Base-by-base conservation (phyloP, 1,140 invertebrate species). In the Hypothenemus hampei region DNA sequence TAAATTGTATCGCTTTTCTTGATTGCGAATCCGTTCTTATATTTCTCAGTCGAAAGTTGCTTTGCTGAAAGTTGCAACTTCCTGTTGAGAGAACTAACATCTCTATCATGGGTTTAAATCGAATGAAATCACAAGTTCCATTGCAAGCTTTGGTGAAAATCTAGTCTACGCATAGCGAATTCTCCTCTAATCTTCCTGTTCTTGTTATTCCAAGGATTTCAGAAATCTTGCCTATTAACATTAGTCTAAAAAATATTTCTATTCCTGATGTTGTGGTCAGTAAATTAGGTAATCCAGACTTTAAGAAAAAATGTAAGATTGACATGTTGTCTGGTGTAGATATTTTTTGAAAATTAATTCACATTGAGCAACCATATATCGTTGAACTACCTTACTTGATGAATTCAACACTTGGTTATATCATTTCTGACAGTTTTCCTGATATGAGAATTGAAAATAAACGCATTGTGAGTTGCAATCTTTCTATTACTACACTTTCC, bases 301-400 rank as follows among this genome's bases (percentile, higher is more conserved):
- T 57, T 47, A 20, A 52, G n/a, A 19, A 13, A 33, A 16, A 41
- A 10, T 2, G 33, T 10, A 10, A 46, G 10, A 45, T 63, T 13
- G 61, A 63, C 24, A 35, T 62, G 13, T 37, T 64, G 8, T 13
- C 57, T 33, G 57, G 57, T 11, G 31, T 48, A 6, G 57, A 57
- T 11, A 19, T 61, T 23, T 63, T 63, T 22, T 46, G 46, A 6
- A n/a, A n/a, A n/a, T n/a, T n/a, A n/a, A n/a, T n/a, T n/a, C 18
- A 59, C 18, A 19, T 61, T 19, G 22, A 61, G 21, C 53, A 52
- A 26, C 22, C 18, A 6, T 45, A 41, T 15, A 44, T 55, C 37
- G 44, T 56, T 7, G 1, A 20, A 7, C 36, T 51, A 55, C 53
- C 22, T 15, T 35, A 13, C 26, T 55, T 16, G 43, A 46, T 23